Percentiles rank a stretch among this genome's conserved stretches.
These are phyloP conservation scores for Drosophila dunni DNA, from an alignment of 1,140 invertebrate species.

Conservation along the genomic window DNA sequence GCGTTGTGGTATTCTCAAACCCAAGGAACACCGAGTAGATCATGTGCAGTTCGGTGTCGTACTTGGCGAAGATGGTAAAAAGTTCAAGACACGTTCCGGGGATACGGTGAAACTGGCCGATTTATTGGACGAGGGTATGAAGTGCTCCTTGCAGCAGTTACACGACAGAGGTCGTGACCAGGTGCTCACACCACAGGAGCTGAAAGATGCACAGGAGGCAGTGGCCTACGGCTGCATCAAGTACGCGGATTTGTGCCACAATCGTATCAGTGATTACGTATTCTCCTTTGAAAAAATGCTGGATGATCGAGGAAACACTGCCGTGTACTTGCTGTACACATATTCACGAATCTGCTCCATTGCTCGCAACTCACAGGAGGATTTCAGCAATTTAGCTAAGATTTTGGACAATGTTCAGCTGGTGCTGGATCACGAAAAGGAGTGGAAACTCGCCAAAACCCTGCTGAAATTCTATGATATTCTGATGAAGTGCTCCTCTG, in stretches of 20 bases:
- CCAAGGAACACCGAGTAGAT: conserved; percentile 89
- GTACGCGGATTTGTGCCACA: conserved; percentile 98
- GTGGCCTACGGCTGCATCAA: conserved; percentile 99
- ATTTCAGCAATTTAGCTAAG: conserved; percentile 86
- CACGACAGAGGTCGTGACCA: conserved; percentile 96
- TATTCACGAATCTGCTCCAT: conserved; percentile 97
- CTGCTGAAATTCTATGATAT: conserved; percentile 95
- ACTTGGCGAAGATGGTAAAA: conserved; percentile 99
- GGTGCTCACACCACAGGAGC: conserved; percentile 92
- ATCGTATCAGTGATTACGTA: conserved; percentile 97
- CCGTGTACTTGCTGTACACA: conserved; percentile 98
- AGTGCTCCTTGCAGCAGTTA: conserved; percentile 93
- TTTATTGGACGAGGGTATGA: conserved; percentile 97
- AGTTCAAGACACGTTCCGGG: conserved; percentile 99
- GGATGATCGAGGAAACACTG: conserved; percentile 99
- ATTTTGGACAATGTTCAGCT: conserved; percentile 79
- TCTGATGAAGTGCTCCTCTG: conserved; percentile 92
- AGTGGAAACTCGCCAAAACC: conserved; percentile 97
- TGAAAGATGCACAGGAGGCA: conserved; percentile 93
- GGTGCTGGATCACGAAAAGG: conserved; percentile 94
- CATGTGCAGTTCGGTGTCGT: conserved; percentile 99
- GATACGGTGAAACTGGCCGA: conserved; percentile 96
- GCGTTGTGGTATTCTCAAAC: conserved; percentile 89
- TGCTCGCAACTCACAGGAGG: conserved; percentile 90
- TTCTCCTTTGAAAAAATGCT: conserved; percentile 99